Conservation (phyloP, 2,113 vertebrate species). For the Perca fluviatilis region DNA sequence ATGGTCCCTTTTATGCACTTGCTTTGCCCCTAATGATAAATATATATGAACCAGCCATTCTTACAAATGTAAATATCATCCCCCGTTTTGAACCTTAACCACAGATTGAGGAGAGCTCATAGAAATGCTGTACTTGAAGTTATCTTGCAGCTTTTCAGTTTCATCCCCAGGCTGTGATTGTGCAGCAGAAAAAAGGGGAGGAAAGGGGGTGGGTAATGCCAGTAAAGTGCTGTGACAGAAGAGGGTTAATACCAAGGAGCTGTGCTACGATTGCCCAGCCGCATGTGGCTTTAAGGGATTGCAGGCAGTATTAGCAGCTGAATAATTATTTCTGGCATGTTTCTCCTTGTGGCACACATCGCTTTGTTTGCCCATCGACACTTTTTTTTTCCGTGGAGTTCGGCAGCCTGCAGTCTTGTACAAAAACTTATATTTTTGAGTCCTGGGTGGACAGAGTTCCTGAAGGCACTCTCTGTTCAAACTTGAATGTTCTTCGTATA, state of each 20-base stretch:
- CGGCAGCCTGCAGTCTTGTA: conserved; percentile 47
- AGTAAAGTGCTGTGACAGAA: conserved; percentile 65
- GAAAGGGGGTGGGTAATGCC: conserved; percentile 50
- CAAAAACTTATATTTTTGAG: conserved; percentile 61
- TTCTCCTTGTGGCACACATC: conserved; percentile 41
- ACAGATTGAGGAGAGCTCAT: conserved; percentile 31
- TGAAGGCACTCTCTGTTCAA: conserved; percentile 57
- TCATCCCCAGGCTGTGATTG: conserved; percentile 60
- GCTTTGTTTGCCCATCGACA: conserved; percentile 6
- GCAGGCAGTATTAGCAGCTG: conserved; percentile 70
- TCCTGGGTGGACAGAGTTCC: conserved; percentile 51
- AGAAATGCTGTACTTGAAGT: conserved; percentile 59
- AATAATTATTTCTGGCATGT: conserved; percentile 77
- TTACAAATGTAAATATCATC: conserved; percentile 53
- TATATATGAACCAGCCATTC: conserved; percentile 31
- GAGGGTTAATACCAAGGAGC: conserved; percentile 65
- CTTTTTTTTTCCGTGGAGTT: conserved; percentile 40
- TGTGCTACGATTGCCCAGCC: conserved; percentile 55
- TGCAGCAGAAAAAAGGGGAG: conserved; percentile 49
- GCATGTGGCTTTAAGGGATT: conserved; percentile 68
- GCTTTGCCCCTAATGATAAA: conserved; percentile 54
- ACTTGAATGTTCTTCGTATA: conserved; percentile 67
- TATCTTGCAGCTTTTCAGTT: conserved; percentile 59
- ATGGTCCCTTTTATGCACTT: conserved; percentile 57
- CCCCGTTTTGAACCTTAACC: conserved; percentile 28